Base-by-base conservation (phyloP, 2,797 vertebrate genomes). In the Sebastes nivosus region DNA sequence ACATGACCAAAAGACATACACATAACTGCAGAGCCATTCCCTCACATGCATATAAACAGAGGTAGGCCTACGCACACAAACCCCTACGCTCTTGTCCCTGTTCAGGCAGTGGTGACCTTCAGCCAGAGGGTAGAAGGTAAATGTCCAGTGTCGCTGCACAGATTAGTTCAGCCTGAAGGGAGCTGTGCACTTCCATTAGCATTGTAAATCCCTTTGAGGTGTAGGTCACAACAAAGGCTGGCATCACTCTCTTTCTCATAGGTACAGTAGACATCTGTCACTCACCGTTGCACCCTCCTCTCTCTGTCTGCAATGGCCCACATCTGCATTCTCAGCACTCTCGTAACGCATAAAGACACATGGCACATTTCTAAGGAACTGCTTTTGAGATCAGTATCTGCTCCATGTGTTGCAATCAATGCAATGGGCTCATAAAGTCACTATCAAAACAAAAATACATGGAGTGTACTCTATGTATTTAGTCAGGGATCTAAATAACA, bases 281-380 rank as follows among this genome's bases (percentile, higher is more conserved):
- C 65, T 85, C 77, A 81, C n/a, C 38, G 29, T 8, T 42, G 71
- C 54, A 20, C 72, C 16, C 68, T 60, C 57, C 36, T 60, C 25
- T 60, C 1, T 32, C 34, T 60, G 12, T 6, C 27, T 79, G 77
- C 65, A 73, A 6, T 69, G 46, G 46, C 67, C 68, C 78, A 67
- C 72, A 86, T 91, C 82, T 89, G 88, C 83, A 66, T 78, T 75
- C 79, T 83, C 83, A 87, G 86, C 83, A 70, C 30, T 85, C 8
- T 22, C 2, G 12, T 46, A 55, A 59, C 10, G 10, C 79, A 80
- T 68, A 67, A 80, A 84, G 66, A 68, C 75, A 81, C 70, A 59
- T 32, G 57, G 79, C 75, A 86, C 66, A 66, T 80, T 84, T 87
- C 13, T 30, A 68, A 30, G 68, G 66, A 38, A 74, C 58, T 82